Evolutionary conservation across 2,113 vertebrate species (phyloP), one percentile per base, ranked within the genome.

Genomic region (Amblyopsis rosae): DNA sequence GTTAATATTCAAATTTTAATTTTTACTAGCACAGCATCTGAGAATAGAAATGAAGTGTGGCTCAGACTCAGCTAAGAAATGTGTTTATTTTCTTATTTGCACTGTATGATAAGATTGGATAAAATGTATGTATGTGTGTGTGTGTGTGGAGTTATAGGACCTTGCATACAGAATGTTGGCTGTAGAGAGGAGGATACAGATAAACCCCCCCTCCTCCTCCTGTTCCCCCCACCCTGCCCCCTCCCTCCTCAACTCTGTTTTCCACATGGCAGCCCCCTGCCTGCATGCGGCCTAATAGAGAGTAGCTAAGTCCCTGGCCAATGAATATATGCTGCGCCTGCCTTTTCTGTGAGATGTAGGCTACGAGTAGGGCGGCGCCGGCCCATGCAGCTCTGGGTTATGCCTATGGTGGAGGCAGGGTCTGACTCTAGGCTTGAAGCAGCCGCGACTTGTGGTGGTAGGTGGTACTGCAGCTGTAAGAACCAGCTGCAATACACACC

Each of bases 201-300:
- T 54, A 61, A 76, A 79, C 46, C 67, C 41, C 74, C 65, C 70
- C 48, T 69, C 19, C 53, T 15, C 64, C 17, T 16, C 61, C 33
- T 16, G 16, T 15, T 11, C 4, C 12, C 63, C 4, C 26, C 33
- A 26, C n/a, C 8, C 26, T 41, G 11, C 26, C 16, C 13, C 12
- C 53, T 13, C 13, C 26, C 16, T 41, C 70, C 49, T n/a, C n/a
- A 41, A 72, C 19, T 49, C 48, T 64, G 78, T 83, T 92, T 90
- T 89, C 85, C 82, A 88, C 86, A 83, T 88, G 87, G 81, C 83
- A 84, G 70, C 73, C 26, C 70, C 71, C 82, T 78, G 80, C 70
- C 77, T 70, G 46, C 82, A 85, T 89, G 74, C 73, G 72, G 81
- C 77, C 84, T 92, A 91, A 91, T 91, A 85, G 87, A 87, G 88